phyloP scores from a whole-genome alignment of 1,140 invertebrate genomes.

The Diorhabda carinulata region DNA sequence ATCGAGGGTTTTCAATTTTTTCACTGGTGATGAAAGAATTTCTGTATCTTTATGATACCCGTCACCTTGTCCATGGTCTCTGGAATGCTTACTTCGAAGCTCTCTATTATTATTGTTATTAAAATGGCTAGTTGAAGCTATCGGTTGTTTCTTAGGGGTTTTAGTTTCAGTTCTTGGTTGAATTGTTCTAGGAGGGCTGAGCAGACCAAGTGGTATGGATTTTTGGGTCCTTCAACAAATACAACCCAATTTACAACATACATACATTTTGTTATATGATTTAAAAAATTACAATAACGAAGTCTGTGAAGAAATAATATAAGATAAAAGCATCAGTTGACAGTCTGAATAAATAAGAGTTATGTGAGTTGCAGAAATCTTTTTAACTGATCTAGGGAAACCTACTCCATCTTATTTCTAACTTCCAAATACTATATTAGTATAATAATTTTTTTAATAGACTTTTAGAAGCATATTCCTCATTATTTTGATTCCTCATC shows the following conservation, averaged over 20 bases:
- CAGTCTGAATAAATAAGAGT: no score
- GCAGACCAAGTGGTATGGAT: constrained; percentile 22
- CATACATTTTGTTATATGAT: neutral
- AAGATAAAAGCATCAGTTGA: no score
- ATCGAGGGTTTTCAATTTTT: constrained; percentile 27
- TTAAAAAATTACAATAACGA: no score
- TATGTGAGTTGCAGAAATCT: no score
- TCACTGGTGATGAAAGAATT: constrained; percentile 25
- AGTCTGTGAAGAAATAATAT: no score
- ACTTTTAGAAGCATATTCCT: no score
- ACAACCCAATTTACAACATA: neutral
- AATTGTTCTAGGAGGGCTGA: constrained; percentile 29
- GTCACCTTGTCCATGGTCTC: constrained; percentile 35
- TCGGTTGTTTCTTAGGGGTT: constrained; percentile 29
- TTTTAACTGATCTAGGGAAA: no score
- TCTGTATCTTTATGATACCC: constrained; percentile 27
- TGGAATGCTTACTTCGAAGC: constrained; percentile 13
- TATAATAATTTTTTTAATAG: no score
- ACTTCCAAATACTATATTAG: no score
- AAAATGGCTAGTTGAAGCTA: constrained; percentile 24
- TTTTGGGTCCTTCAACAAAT: constrained; percentile 23
- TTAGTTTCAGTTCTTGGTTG: constrained; percentile 12
- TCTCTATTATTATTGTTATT: constrained; percentile 12
- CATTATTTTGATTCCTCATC: no score
- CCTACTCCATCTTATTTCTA: no score